Evolutionary conservation across 1,140 invertebrate genomes (phyloP), one percentile per base, ranked within the genome.

Genomic region (Dysdera silvatica): DNA sequence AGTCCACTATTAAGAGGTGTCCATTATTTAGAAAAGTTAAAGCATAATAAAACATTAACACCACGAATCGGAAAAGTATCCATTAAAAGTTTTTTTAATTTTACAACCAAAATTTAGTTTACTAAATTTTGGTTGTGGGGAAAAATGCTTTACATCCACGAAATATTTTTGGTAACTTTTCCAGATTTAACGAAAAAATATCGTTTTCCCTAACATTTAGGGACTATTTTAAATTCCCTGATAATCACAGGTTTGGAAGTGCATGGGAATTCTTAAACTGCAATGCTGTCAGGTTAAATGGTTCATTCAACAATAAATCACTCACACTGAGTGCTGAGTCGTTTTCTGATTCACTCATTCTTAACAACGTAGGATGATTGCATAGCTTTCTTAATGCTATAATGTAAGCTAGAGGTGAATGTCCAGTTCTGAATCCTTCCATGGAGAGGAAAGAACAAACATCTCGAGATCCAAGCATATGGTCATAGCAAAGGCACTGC

Each of bases 311-410:
- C n/a, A n/a, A n/a, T n/a, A n/a, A n/a, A n/a, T n/a, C n/a, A n/a
- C n/a, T n/a, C 78, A 96, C 95, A 37, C 97, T n/a, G n/a, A n/a
- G n/a, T n/a, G n/a, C n/a, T n/a, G n/a, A n/a, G n/a, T n/a, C 91
- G 75, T 88, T 86, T 20, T 48, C 1, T 48, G 10, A 23, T 48
- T n/a, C 3, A 97, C 84, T 28, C 98, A 79, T 77, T 95, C n/a
- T n/a, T n/a, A n/a, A n/a, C 14, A 63, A 49, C 14, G 24, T 90
- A 3, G 95, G 96, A 81, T 99, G 96, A 79, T 96, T 98, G 76
- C 95, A 98, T 1, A 99, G 76, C 76, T 99, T 99, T 74, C 98
- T 98, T 7, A 99, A 78, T 33, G 86, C 85, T 18, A 94, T 98
- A 45, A 99, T 98, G 65, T 90, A 88, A 1, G 92, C 85, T 7